Percentiles rank a stretch among this genome's conserved stretches.
phyloP scores from a whole-genome alignment of 2,797 vertebrate species.

The Vireo griseus region DNA sequence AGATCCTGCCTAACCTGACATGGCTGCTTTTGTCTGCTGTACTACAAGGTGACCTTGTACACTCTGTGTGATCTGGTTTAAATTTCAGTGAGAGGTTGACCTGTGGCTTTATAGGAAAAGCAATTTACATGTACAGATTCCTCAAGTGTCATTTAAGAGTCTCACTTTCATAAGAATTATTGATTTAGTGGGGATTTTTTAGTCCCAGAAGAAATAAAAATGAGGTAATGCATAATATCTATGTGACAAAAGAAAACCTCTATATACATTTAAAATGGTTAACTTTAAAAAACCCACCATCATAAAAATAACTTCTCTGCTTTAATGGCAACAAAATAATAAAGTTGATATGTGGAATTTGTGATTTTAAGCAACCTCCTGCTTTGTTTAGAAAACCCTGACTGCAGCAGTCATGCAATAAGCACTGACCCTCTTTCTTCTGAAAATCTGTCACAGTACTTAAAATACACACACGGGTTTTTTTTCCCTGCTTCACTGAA shows the following conservation, averaged over 20 bases:
- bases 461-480: rapidly evolving
- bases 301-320: background rate
- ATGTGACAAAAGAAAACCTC: background rate
- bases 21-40: background rate
- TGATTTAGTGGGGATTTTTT: background rate
- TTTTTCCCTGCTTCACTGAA: background rate
- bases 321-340: background rate
- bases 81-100: background rate
- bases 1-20: background rate
- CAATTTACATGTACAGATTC: background rate
- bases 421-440: background rate
- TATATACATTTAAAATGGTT: background rate
- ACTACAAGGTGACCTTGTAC: background rate
- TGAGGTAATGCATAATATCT: background rate
- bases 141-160: background rate
- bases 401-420: background rate
- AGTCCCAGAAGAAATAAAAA: background rate
- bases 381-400: background rate
- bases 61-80: rapidly evolving
- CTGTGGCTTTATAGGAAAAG: background rate
- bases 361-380: background rate
- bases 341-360: background rate
- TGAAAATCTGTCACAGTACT: background rate
- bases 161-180: background rate
- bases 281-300: background rate